Conservation (phyloP, 92 coral and sea anemone genomes). For the Siderastrea radians region DNA sequence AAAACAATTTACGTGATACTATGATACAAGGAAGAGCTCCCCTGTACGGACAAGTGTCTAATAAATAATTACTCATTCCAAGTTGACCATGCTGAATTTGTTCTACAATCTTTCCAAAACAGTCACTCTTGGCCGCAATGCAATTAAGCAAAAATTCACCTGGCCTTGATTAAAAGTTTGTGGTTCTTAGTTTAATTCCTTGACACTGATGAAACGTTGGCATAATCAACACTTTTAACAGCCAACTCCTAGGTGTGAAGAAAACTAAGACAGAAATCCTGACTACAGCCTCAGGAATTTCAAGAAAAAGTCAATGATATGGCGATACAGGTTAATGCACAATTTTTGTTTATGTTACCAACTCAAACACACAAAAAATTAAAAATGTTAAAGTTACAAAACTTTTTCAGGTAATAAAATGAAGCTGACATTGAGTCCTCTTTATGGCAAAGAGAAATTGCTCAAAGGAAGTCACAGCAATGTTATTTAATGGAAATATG, state of each 20-base stretch:
- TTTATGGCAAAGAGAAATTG: not conserved
- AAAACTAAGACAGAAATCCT: not conserved
- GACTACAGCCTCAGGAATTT: not conserved
- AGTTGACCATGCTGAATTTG: not conserved
- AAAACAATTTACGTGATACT: not conserved
- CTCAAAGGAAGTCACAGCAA: slow-evolving; percentile 7
- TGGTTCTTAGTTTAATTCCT: slow-evolving; percentile 13
- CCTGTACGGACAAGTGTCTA: not conserved
- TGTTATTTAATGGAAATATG: slow-evolving; percentile 17
- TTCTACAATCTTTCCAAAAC: slow-evolving; percentile 11
- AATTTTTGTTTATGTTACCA: not conserved
- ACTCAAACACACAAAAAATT: not conserved
- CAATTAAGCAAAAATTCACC: slow-evolving; percentile 1
- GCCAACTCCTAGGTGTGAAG: not conserved
- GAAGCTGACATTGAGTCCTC: slow-evolving; percentile 7
- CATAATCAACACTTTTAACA: not conserved
- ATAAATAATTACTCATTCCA: slow-evolving; percentile 21
- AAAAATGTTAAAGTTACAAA: not conserved
- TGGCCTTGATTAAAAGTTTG: slow-evolving; percentile 31
- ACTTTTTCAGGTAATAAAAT: not conserved
- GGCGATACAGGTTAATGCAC: not conserved
- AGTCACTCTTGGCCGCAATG: not conserved
- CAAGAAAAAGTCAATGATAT: not conserved
- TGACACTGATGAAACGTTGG: slow-evolving; percentile 12
- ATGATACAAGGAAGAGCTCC: not conserved